Conservation (phyloP, 1,140 invertebrate genomes). For the Tetramorium alpestre region DNA sequence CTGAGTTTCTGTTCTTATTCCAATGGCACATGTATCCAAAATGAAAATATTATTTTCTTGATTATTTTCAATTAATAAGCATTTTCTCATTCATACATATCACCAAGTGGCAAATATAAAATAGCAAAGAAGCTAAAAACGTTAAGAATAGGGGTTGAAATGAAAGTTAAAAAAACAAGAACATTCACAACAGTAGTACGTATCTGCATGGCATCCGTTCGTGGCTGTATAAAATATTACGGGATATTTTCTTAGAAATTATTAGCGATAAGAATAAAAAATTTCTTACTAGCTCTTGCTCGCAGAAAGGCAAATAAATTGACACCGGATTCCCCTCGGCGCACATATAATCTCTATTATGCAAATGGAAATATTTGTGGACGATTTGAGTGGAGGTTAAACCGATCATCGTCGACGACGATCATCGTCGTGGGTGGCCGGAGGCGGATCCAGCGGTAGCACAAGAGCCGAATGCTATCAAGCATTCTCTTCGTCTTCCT, state of each 20-base stretch:
- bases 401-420: constrained; percentile 65
- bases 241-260: background rate
- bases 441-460: constrained; percentile 69
- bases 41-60: background rate
- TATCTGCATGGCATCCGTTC: background rate
- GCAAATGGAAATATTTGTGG: constrained; percentile 70
- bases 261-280: background rate
- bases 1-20: background rate
- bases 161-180: background rate
- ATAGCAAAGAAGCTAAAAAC: background rate
- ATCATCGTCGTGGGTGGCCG: constrained; percentile 72
- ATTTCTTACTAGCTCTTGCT: constrained; percentile 5
- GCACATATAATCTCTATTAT: constrained; percentile 65
- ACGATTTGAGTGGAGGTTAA: constrained; percentile 65
- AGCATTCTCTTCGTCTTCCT: constrained; percentile 25
- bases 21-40: background rate
- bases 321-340: background rate
- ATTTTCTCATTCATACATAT: background rate
- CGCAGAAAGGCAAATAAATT: constrained; percentile 18
- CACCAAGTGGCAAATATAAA: background rate
- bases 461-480: constrained; percentile 58
- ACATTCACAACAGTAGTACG: background rate
- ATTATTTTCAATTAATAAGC: background rate
- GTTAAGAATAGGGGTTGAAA: background rate
- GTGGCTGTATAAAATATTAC: background rate